phyloP scores from a whole-genome alignment of 2,797 vertebrate genomes.

The Falco berigora region DNA sequence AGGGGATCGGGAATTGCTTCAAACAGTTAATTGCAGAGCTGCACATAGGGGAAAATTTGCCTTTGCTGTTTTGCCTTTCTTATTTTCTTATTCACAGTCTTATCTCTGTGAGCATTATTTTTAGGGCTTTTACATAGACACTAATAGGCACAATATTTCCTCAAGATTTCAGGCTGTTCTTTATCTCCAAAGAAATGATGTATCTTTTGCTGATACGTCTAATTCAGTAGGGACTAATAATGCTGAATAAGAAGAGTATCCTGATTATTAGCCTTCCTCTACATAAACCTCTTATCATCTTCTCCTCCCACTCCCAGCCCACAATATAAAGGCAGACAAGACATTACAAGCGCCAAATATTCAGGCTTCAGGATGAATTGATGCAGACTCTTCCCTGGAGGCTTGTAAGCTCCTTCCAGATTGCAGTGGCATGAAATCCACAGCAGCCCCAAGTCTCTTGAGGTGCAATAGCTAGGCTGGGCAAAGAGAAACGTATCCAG shows the following conservation, averaged over 20 bases:
- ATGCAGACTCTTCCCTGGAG: not conserved
- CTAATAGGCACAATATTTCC: slow-evolving; percentile 11
- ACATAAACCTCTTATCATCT: not conserved
- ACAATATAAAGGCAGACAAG: slow-evolving; percentile 3
- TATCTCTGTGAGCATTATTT: not conserved
- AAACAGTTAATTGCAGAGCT: slow-evolving; percentile 24
- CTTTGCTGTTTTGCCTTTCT: not conserved
- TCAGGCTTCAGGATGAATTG: not conserved
- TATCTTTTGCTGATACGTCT: slow-evolving; percentile 3
- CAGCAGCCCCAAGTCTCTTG: not conserved
- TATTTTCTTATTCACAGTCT: slow-evolving; percentile 23
- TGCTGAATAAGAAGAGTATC: not conserved
- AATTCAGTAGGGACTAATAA: slow-evolving; percentile 24
- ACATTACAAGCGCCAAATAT: not conserved
- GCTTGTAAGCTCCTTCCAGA: not conserved
- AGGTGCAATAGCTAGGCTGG: not conserved
- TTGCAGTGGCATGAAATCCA: not conserved
- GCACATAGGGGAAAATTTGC: not conserved
- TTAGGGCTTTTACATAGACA: not conserved
- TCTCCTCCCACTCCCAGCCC: not conserved
- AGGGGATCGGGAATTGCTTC: slow-evolving; percentile 27
- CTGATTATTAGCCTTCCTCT: not conserved
- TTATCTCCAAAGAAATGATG: not conserved
- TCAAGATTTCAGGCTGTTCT: not conserved
- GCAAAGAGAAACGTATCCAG: not conserved